phyloP scores from a whole-genome alignment of 1,140 invertebrate genomes.

The Bombus waltoni region DNA sequence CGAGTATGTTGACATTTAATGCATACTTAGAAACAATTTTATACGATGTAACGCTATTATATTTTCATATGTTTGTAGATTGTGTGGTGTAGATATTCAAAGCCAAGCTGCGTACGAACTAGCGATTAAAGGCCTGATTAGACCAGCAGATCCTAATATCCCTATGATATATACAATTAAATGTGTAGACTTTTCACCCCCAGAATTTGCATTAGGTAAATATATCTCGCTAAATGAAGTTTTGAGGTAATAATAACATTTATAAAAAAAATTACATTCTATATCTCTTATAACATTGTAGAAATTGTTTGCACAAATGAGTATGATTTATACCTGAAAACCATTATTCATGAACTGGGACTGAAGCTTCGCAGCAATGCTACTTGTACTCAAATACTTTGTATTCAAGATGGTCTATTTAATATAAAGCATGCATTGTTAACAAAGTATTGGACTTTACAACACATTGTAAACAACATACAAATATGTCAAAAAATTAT shows the following conservation, averaged over 20 bases:
- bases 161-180: slow-evolving; percentile 95
- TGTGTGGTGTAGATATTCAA: slow-evolving; percentile 90
- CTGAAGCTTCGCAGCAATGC: slow-evolving; percentile 90
- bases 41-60: slow-evolving; percentile 1
- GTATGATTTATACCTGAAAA: slow-evolving; percentile 88
- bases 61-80: slow-evolving; percentile 79
- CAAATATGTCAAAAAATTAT: slow-evolving; percentile 82
- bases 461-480: slow-evolving; percentile 90
- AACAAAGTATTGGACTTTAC: slow-evolving; percentile 91
- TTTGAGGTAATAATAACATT: not conserved
- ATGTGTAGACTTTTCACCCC: slow-evolving; percentile 90
- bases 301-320: slow-evolving; percentile 95
- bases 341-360: slow-evolving; percentile 91
- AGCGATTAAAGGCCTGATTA: slow-evolving; percentile 89
- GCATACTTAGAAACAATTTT: not conserved
- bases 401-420: slow-evolving; percentile 92
- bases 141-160: slow-evolving; percentile 87
- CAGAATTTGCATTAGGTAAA: slow-evolving; percentile 93
- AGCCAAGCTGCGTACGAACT: slow-evolving; percentile 95
- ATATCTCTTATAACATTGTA: slow-evolving; percentile 80
- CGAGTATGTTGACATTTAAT: slow-evolving; percentile 85
- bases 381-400: slow-evolving; percentile 90
- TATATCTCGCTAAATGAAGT: slow-evolving; percentile 12
- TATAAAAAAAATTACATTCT: not conserved
- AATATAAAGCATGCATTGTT: slow-evolving; percentile 89